Evolutionary conservation across 2,888 invertebrate genomes (phyloP).

Genomic region (Cryptocephalus moraei): DNA sequence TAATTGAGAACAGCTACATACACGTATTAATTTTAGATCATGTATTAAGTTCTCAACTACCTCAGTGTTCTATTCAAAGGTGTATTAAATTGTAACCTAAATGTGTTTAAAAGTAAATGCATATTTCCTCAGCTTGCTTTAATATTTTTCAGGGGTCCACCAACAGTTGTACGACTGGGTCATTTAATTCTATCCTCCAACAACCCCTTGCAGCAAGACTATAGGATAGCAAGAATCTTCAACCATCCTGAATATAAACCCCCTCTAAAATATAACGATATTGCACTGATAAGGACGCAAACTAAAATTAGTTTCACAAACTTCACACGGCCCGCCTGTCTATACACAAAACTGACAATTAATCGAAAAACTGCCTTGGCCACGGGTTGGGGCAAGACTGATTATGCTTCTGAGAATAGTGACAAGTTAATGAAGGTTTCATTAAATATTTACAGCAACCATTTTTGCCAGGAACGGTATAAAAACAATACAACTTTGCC

Average conservation of each 20-base stretch:
- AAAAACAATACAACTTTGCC: slow-evolving; percentile 21
- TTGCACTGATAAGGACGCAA: slow-evolving; percentile 49
- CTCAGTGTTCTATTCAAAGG: too few species aligned
- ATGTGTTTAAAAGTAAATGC: too few species aligned
- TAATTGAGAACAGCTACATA: too few species aligned
- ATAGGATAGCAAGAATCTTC: slow-evolving; percentile 30
- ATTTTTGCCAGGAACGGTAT: slow-evolving; percentile 28
- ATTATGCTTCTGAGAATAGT: slow-evolving; percentile 32
- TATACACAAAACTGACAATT: slow-evolving; percentile 40
- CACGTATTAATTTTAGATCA: too few species aligned
- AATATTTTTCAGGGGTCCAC: slow-evolving; percentile 34
- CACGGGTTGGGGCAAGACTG: slow-evolving; percentile 52
- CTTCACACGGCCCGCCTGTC: slow-evolving; percentile 52
- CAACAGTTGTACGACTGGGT: slow-evolving; percentile 46
- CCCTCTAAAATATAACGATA: slow-evolving; percentile 51
- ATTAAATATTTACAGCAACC: slow-evolving; percentile 32
- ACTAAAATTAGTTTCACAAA: slow-evolving; percentile 37
- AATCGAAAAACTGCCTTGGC: slow-evolving; percentile 43
- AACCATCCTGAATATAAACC: slow-evolving; percentile 47
- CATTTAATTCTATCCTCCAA: slow-evolving; percentile 43
- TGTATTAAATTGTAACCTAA: too few species aligned
- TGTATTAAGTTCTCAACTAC: too few species aligned
- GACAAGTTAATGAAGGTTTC: slow-evolving; percentile 37
- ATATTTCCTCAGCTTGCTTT: too few species aligned
- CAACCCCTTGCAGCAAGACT: slow-evolving; percentile 42